phyloP scores from a whole-genome alignment of 2,888 invertebrate genomes.

The Caenorhabditis sp. region DNA sequence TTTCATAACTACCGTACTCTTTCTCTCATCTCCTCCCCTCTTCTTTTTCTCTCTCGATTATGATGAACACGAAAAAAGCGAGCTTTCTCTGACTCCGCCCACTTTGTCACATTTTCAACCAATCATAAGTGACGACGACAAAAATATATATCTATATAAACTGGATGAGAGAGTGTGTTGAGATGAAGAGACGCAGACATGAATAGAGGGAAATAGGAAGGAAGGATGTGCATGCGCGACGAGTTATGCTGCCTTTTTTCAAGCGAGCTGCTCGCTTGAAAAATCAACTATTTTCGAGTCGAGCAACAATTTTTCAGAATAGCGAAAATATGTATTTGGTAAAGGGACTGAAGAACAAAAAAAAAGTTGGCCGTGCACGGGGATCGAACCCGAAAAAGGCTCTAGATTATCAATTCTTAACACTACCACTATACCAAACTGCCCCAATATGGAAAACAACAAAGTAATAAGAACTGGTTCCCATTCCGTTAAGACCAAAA shows the following conservation, averaged over 20 bases:
- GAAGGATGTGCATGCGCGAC: conserved; percentile 1
- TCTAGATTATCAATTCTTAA: too few relatives aligned
- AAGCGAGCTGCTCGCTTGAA: neutral
- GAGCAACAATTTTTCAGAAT: neutral
- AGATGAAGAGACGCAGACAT: neutral
- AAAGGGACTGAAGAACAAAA: neutral
- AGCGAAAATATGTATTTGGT: neutral
- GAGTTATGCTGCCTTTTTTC: neutral
- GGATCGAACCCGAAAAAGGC: too few relatives aligned
- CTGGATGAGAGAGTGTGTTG: conserved; percentile 11
- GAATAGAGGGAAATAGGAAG: conserved; percentile 2
- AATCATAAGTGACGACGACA: conserved; percentile 36
- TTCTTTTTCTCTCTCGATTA: conserved; percentile 8
- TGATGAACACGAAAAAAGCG: neutral
- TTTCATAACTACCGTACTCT: conserved; percentile 20
- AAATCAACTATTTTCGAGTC: neutral
- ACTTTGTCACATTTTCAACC: conserved; percentile 30
- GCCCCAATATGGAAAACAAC: too few relatives aligned
- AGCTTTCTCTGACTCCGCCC: conserved; percentile 15
- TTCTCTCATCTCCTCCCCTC: conserved; percentile 8
- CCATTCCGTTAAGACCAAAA: too few relatives aligned
- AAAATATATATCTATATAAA: conserved; percentile 2
- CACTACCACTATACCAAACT: too few relatives aligned
- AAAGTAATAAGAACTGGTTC: too few relatives aligned
- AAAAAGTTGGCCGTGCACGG: too few relatives aligned